Evolutionary conservation across 2,888 invertebrate species (phyloP), one percentile per base, ranked within the genome.

Genomic region (Bombylius major): DNA sequence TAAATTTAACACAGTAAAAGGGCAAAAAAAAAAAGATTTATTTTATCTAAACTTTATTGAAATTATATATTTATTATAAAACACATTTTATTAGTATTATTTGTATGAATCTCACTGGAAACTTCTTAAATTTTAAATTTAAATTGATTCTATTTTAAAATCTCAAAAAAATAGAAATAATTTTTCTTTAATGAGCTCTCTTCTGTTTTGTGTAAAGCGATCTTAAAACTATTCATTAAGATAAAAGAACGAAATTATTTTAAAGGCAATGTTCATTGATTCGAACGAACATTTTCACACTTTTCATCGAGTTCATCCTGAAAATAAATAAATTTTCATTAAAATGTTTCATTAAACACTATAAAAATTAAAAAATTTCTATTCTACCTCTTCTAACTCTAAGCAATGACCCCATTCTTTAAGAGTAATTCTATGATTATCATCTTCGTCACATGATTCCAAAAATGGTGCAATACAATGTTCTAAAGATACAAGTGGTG

Each of bases 381-480:
- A 36, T 58, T 59, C 65, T 73, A 86, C 90, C 82, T 89, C 86
- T 62, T 89, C 86, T 56, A 96, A 79, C 70, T 90, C 84, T 69
- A 90, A 78, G 66, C 90, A 90, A 66, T 81, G 82, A 63, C 92
- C 95, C 97, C 97, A 98, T 77, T 98, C 97, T 63, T 82, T 77
- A 62, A 97, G 81, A 33, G 90, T 87, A 71, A 98, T 89, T 71
- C 86, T 84, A 73, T 95, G 93, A 76, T 97, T 89, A 68, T 86
- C 80, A 76, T 97, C 83, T 44, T 75, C 77, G 75, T 98, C 97
- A 75, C 98, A 98, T 36, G 79, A 79, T 75, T 95, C 87, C 61
- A 97, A 82, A 82, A 98, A 98, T 47, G 95, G 94, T 58, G 92
- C 90, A 75, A 97, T 96, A 56, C 98, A 98, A 73, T 96, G 96